A percentile compares a stretch with the other conserved stretches of the same genome.
Conservation (phyloP, 2,113 vertebrate species). For the Coturnix japonica region DNA sequence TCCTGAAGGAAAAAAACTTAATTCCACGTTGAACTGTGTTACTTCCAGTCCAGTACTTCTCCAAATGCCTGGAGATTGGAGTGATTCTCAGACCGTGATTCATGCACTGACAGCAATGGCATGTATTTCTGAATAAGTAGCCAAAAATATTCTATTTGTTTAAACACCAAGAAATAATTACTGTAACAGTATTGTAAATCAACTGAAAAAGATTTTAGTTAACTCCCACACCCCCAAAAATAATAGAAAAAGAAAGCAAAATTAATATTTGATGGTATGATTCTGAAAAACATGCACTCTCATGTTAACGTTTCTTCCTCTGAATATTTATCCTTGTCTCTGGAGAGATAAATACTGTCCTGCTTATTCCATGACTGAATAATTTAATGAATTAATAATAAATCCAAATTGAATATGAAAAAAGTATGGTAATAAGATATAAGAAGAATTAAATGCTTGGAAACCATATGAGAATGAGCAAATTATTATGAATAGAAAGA, state of each 20-base stretch:
- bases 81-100: constrained; percentile 9
- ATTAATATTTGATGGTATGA: background rate
- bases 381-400: background rate
- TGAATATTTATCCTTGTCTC: background rate
- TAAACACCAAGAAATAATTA: background rate
- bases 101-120: background rate
- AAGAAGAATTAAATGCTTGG: background rate
- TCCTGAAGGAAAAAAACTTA: background rate
- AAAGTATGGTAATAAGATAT: background rate
- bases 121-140: background rate
- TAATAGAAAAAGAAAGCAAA: background rate
- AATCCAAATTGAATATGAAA: background rate
- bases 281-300: background rate
- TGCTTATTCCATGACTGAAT: background rate
- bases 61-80: background rate
- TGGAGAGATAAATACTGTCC: background rate
- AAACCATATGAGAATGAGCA: background rate
- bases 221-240: background rate
- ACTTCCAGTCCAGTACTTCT: background rate
- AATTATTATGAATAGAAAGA: background rate
- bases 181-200: background rate
- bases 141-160: constrained; percentile 5
- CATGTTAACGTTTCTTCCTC: background rate
- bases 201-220: background rate
- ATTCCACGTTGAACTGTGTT: background rate